These are phyloP conservation scores for Lepus oiostolus DNA, from an alignment of 2,797 vertebrate genomes.

Conservation along the genomic window DNA sequence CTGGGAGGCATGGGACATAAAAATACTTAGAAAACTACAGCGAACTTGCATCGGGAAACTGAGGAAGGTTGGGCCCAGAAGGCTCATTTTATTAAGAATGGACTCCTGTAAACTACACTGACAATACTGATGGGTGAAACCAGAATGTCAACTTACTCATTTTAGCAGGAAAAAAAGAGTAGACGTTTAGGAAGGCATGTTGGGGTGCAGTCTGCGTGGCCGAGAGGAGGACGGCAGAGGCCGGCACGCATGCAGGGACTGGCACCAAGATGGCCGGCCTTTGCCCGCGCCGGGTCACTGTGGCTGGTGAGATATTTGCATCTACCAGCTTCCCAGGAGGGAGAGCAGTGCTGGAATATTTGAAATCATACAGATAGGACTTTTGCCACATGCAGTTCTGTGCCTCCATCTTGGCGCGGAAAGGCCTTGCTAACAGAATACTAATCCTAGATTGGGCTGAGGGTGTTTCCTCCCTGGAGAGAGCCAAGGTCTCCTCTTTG, in stretches of 20 bases:
- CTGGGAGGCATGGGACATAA: no score
- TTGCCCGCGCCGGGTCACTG: neutral
- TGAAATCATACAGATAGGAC: neutral
- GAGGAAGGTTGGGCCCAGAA: neutral
- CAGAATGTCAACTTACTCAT: neutral
- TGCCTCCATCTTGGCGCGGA: neutral
- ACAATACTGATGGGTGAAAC: neutral
- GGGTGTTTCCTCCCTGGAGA: neutral
- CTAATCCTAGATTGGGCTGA: neutral
- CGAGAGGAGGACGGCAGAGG: neutral
- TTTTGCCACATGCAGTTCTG: neutral
- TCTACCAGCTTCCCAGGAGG: neutral
- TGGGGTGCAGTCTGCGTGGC: neutral
- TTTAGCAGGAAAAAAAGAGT: neutral
- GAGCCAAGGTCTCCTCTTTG: neutral
- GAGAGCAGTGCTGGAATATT: neutral
- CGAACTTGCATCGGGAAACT: no score
- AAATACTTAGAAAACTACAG: no score
- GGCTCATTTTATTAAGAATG: constrained; percentile 12
- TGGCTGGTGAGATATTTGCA: neutral
- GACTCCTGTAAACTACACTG: neutral
- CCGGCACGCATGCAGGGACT: neutral
- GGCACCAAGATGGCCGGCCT: neutral
- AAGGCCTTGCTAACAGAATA: neutral
- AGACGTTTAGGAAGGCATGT: neutral